These are phyloP conservation scores for Drosophila prolongata DNA, from an alignment of 2,888 invertebrate species.

Conservation along the genomic window DNA sequence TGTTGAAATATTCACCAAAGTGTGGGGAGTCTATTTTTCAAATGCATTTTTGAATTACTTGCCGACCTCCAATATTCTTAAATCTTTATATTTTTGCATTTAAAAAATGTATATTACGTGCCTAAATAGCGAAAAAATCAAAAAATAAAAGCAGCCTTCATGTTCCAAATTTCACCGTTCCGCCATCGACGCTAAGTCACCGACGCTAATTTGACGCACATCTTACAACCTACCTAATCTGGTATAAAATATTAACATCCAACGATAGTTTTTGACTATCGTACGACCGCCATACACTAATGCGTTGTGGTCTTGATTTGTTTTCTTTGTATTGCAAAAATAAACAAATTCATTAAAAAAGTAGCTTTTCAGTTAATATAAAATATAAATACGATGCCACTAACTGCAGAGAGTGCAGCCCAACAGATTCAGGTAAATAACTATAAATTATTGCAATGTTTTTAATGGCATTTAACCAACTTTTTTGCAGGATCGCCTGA, in stretches of 20 bases:
- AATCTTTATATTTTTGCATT: too few species aligned
- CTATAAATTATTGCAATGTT: too few species aligned
- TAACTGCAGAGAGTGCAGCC: slow-evolving; percentile 91
- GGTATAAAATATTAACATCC: neutral
- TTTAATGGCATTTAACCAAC: neutral
- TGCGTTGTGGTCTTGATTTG: neutral
- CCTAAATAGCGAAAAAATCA: too few species aligned
- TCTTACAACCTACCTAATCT: neutral
- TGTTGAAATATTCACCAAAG: too few species aligned
- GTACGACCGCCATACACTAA: neutral
- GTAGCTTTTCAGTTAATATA: neutral
- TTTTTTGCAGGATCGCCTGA: slow-evolving; percentile 89
- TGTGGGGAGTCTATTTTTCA: too few species aligned
- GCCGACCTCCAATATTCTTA: too few species aligned
- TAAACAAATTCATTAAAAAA: slow-evolving; percentile 6
- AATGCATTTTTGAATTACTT: too few species aligned
- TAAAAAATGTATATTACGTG: too few species aligned
- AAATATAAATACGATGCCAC: slow-evolving; percentile 86
- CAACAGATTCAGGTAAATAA: slow-evolving; percentile 87
- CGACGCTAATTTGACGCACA: too few species aligned
- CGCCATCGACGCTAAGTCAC: too few species aligned
- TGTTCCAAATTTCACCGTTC: too few species aligned
- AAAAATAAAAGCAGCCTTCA: too few species aligned
- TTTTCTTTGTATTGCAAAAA: neutral
- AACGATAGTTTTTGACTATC: neutral